Evolutionary conservation across 2,797 vertebrate genomes (phyloP).

Genomic region (Poecilia picta): DNA sequence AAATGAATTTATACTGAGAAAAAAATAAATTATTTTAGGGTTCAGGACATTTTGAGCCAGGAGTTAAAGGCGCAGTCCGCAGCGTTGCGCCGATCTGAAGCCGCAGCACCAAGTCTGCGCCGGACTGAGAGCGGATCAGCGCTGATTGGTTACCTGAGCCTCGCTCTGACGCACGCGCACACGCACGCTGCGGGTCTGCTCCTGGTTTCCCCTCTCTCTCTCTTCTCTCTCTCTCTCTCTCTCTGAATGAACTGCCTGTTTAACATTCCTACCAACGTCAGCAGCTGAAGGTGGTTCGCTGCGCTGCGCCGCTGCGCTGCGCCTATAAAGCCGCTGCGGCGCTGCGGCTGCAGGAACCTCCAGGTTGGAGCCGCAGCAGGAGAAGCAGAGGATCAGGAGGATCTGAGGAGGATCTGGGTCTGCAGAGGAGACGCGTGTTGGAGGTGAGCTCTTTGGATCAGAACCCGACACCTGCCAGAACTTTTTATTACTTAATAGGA

Average conservation of each 20-base stretch:
- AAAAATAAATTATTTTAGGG: background rate
- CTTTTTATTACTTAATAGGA: background rate
- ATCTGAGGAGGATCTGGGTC: background rate
- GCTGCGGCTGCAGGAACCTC: constrained; percentile 52
- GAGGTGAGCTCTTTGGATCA: constrained; percentile 45
- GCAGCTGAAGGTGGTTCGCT: constrained; percentile 81
- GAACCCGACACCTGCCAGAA: background rate
- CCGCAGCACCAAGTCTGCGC: background rate
- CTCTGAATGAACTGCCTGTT: constrained; percentile 54
- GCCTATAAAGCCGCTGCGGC: constrained; percentile 82
- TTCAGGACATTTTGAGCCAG: background rate
- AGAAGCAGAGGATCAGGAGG: background rate
- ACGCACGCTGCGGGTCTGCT: background rate
- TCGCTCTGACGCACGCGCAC: background rate
- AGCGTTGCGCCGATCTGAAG: background rate
- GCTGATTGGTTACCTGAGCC: constrained; percentile 13
- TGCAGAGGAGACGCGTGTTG: background rate
- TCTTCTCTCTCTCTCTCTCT: constrained; percentile 17
- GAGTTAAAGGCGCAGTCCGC: background rate
- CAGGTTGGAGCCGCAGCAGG: constrained; percentile 23
- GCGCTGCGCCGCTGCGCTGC: constrained; percentile 45
- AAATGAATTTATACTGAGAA: background rate
- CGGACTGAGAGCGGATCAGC: constrained; percentile 1
- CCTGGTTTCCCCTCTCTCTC: constrained; percentile 1
- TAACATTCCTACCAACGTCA: constrained; percentile 77